Percentiles rank a stretch among this genome's conserved stretches.
Conservation (phyloP, 2,113 vertebrate species). For the Takifugu bimaculatus region DNA sequence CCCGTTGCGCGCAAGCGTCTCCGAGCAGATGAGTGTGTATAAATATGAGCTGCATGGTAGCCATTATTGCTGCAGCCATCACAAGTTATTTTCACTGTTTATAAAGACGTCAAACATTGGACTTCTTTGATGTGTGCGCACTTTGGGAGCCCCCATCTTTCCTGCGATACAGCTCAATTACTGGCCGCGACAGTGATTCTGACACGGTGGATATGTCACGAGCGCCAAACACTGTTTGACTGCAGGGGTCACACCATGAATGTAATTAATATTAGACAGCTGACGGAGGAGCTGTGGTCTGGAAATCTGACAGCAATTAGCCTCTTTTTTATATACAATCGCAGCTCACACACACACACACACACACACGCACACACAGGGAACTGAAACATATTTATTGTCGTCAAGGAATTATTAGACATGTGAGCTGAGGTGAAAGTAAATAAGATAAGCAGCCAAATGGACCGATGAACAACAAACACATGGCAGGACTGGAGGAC, state of each 20-base stretch:
- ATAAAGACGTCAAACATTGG: constrained; percentile 67
- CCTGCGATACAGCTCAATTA: constrained; percentile 48
- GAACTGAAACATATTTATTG: constrained; percentile 58
- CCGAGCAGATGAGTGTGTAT: constrained; percentile 2
- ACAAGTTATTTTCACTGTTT: constrained; percentile 59
- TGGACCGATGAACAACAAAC: constrained; percentile 48
- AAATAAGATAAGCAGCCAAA: constrained; percentile 3
- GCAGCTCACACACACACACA: constrained; percentile 16
- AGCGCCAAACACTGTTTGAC: constrained; percentile 55
- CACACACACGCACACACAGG: constrained; percentile 8
- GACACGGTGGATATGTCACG: constrained; percentile 60
- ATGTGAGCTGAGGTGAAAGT: constrained; percentile 12
- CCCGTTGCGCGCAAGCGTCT: neutral
- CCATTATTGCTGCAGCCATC: constrained; percentile 57
- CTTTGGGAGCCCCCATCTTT: constrained; percentile 26
- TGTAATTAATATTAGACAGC: constrained; percentile 62
- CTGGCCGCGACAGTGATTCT: constrained; percentile 26
- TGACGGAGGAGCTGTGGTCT: constrained; percentile 55
- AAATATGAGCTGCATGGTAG: constrained; percentile 49
- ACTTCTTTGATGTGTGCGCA: constrained; percentile 53
- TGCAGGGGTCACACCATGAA: constrained; percentile 63
- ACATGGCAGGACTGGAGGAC: neutral
- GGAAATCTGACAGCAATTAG: constrained; percentile 73
- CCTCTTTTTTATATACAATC: constrained; percentile 53
- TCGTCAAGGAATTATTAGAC: constrained; percentile 42